A percentile compares a stretch with the other conserved stretches of the same genome.
Evolutionary conservation across 2,888 invertebrate species (phyloP).

Genomic region (Cremastobaeus sp.): DNA sequence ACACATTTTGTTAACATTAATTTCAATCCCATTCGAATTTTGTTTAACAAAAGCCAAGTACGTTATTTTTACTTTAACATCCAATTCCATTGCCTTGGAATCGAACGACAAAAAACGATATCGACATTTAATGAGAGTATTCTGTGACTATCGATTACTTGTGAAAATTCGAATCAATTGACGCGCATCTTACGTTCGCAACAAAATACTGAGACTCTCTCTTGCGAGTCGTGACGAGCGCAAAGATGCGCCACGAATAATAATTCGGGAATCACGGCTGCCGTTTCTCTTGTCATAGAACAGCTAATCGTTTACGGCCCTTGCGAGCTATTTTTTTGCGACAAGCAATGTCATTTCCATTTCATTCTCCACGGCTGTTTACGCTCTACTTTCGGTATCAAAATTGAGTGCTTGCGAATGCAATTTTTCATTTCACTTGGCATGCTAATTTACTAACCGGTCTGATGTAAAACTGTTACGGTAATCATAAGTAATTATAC

Average conservation of each 20-base stretch:
- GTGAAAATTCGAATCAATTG: conserved; percentile 32
- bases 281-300: conserved; percentile 53
- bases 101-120: conserved; percentile 32
- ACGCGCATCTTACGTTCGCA: conserved; percentile 16
- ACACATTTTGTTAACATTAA: too few species aligned
- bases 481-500: too few species aligned
- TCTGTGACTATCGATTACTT: conserved; percentile 50
- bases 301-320: too few species aligned
- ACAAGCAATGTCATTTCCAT: not conserved
- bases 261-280: conserved; percentile 48
- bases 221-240: conserved; percentile 42
- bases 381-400: too few species aligned
- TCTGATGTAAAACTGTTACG: too few species aligned
- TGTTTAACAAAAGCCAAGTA: conserved; percentile 10
- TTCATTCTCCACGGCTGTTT: too few species aligned
- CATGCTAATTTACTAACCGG: too few species aligned
- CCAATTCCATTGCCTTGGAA: conserved; percentile 18
- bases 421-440: too few species aligned
- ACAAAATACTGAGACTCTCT: conserved; percentile 36
- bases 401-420: too few species aligned
- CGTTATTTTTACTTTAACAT: conserved; percentile 25
- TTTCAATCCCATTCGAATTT: conserved; percentile 24
- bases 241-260: conserved; percentile 53
- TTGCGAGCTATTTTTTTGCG: too few species aligned
- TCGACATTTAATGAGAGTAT: conserved; percentile 47